phyloP scores from a whole-genome alignment of 2,888 invertebrate genomes.

The Tetragnatha montana region DNA sequence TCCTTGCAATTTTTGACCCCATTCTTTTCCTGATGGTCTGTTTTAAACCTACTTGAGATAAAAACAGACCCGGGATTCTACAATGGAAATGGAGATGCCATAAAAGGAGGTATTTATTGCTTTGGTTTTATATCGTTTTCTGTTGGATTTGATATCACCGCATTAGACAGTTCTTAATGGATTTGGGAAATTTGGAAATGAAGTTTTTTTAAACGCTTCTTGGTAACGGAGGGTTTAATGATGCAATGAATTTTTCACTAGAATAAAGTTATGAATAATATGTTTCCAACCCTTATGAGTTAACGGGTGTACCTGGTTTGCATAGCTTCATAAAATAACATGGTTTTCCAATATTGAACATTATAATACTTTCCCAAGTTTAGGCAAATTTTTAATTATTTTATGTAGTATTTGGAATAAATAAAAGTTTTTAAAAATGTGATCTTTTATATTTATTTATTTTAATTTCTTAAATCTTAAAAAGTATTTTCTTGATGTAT shows the following conservation, averaged over 20 bases:
- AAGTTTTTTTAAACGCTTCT: background rate
- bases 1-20: background rate
- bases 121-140: background rate
- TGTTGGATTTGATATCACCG: background rate
- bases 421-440: too few species aligned
- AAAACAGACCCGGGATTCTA: slow-evolving; percentile 4
- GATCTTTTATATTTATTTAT: too few species aligned
- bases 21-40: slow-evolving; percentile 15
- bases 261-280: background rate
- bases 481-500: too few species aligned
- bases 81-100: background rate
- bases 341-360: too few species aligned
- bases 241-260: background rate
- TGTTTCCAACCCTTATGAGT: too few species aligned
- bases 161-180: background rate
- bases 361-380: too few species aligned
- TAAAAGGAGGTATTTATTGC: background rate
- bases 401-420: too few species aligned
- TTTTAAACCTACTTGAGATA: slow-evolving; percentile 5
- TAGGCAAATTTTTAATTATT: too few species aligned
- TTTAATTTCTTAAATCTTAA: too few species aligned
- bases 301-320: too few species aligned
- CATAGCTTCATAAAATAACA: too few species aligned
- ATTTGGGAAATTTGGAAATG: background rate
- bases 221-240: background rate